A percentile compares a stretch with the other conserved stretches of the same genome.
phyloP scores from a whole-genome alignment of 2,797 vertebrate species.

The Babyrousa celebensis region DNA sequence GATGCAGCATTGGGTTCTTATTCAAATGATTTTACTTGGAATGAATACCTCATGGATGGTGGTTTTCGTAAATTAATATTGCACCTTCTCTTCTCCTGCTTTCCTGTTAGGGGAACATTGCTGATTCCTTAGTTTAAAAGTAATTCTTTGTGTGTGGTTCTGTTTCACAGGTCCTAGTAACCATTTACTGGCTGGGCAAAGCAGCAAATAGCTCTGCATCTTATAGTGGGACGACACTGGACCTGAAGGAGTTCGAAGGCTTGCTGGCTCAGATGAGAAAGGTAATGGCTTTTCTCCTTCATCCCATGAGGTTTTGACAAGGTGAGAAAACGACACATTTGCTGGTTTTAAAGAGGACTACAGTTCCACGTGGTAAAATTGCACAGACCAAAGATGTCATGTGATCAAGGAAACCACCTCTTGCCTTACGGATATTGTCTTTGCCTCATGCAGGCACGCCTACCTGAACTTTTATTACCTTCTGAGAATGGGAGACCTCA shows the following conservation, averaged over 20 bases:
- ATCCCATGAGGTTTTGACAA: background rate
- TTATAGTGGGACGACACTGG: slow-evolving; percentile 97
- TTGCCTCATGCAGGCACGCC: background rate
- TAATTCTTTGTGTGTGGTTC: slow-evolving; percentile 33
- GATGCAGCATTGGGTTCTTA: slow-evolving; percentile 47
- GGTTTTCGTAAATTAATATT: slow-evolving; percentile 46
- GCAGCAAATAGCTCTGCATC: slow-evolving; percentile 96
- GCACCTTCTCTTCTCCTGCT: slow-evolving; percentile 34
- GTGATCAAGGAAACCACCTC: background rate
- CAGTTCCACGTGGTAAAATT: accelerated
- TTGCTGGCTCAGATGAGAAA: slow-evolving; percentile 98
- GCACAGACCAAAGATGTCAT: background rate
- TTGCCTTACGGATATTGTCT: background rate
- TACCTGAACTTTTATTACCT: background rate
- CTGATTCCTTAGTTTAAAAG: background rate
- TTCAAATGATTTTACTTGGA: slow-evolving; percentile 76
- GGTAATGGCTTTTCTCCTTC: slow-evolving; percentile 91
- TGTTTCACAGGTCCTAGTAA: slow-evolving; percentile 96
- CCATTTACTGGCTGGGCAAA: slow-evolving; percentile 98
- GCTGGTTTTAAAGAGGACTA: slow-evolving; percentile 31
- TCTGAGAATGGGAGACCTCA: slow-evolving; percentile 31
- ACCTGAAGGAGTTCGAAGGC: slow-evolving; percentile 97
- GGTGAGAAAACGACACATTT: background rate
- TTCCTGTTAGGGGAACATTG: background rate
- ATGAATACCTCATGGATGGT: slow-evolving; percentile 22